Percentiles rank a stretch among this genome's conserved stretches.
Evolutionary conservation across 1,140 invertebrate species (phyloP).

Genomic region (Scaptodrosophila lebanonensis): DNA sequence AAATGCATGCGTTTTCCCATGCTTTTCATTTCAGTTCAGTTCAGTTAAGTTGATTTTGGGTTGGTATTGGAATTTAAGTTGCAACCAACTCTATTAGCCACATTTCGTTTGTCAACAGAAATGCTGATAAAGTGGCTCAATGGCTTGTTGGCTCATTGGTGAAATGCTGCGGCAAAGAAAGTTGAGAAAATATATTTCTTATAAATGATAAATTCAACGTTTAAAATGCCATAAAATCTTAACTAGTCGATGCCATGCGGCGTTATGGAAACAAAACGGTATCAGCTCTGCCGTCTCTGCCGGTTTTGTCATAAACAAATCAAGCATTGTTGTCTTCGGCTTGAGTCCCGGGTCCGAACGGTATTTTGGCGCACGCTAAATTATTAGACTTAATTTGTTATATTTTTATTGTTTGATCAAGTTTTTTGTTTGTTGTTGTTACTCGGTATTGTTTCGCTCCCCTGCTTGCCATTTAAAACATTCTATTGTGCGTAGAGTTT

Average conservation of each 20-base stretch:
- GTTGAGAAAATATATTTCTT: slow-evolving; percentile 34
- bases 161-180: slow-evolving; percentile 43
- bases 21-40: no score
- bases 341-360: slow-evolving; percentile 26
- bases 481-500: slow-evolving; percentile 26
- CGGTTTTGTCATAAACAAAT: slow-evolving; percentile 59
- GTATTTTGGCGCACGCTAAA: slow-evolving; percentile 73
- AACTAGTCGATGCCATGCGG: slow-evolving; percentile 24
- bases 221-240: slow-evolving; percentile 58
- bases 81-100: no score
- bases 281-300: slow-evolving; percentile 29
- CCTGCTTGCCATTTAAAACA: slow-evolving; percentile 25
- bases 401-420: slow-evolving; percentile 34
- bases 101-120: not conserved
- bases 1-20: no score
- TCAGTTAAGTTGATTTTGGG: no score
- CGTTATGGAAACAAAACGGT: slow-evolving; percentile 41
- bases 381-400: slow-evolving; percentile 68
- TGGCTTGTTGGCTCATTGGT: not conserved
- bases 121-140: not conserved
- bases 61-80: no score
- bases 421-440: slow-evolving; percentile 9
- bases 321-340: slow-evolving; percentile 44
- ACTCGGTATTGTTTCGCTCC: slow-evolving; percentile 31
- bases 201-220: slow-evolving; percentile 43